These are phyloP conservation scores for Acleris cristana DNA, from an alignment of 2,888 invertebrate species.

Conservation along the genomic window DNA sequence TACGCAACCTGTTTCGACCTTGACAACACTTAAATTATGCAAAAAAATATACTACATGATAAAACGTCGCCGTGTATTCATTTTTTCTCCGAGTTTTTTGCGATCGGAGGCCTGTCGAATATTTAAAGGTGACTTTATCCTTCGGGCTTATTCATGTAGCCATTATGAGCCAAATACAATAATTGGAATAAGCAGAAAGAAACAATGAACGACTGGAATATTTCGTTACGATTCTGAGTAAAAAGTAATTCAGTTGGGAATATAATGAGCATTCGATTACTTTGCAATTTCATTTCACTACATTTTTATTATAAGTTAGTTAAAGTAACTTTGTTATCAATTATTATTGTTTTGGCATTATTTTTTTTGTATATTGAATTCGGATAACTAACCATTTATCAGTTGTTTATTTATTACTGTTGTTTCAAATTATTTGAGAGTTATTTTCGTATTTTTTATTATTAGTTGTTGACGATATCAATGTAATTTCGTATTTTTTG, in stretches of 20 bases:
- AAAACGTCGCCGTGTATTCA: slow-evolving; percentile 2
- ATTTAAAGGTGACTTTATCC: slow-evolving; percentile 17
- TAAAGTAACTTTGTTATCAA: too few relatives aligned
- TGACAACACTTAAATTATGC: neutral
- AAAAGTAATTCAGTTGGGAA: slow-evolving; percentile 9
- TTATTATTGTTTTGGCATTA: too few relatives aligned
- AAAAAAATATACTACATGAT: slow-evolving; percentile 10
- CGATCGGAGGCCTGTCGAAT: slow-evolving; percentile 4
- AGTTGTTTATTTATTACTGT: too few relatives aligned
- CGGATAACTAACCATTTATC: too few relatives aligned
- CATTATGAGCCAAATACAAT: slow-evolving; percentile 8
- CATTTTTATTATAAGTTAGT: too few relatives aligned
- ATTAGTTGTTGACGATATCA: too few relatives aligned
- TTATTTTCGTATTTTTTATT: too few relatives aligned
- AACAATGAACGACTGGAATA: slow-evolving; percentile 10
- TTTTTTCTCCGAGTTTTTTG: slow-evolving; percentile 11
- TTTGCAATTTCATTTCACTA: neutral
- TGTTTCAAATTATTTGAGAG: too few relatives aligned
- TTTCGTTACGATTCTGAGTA: slow-evolving; percentile 13
- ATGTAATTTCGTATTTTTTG: too few relatives aligned
- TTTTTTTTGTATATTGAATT: too few relatives aligned
- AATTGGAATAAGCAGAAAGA: slow-evolving; percentile 25
- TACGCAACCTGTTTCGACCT: slow-evolving; percentile 1
- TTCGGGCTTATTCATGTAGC: slow-evolving; percentile 11
- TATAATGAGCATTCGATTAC: slow-evolving; percentile 6